Conservation (phyloP, 2,113 vertebrate species). For the Cyanistes caeruleus region DNA sequence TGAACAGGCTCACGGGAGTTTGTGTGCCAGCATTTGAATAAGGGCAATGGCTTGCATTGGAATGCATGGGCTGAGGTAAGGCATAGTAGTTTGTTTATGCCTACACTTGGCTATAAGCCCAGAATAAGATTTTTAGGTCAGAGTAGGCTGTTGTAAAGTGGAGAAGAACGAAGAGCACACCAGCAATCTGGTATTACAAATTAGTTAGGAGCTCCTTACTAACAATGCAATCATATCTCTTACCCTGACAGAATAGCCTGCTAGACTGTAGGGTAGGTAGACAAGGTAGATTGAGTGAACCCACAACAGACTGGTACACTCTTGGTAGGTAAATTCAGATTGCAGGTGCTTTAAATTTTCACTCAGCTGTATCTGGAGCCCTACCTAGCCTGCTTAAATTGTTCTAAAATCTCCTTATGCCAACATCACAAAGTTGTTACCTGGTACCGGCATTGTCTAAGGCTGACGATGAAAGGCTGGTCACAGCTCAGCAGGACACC, state of each 20-base stretch:
- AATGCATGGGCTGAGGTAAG: constrained; percentile 22
- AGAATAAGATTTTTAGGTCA: constrained; percentile 21
- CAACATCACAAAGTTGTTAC: background rate
- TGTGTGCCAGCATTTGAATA: constrained; percentile 19
- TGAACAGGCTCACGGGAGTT: background rate
- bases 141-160: background rate
- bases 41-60: constrained; percentile 1
- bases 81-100: constrained; percentile 18
- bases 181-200: background rate
- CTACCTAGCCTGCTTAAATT: background rate
- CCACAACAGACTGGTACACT: background rate
- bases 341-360: background rate
- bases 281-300: background rate
- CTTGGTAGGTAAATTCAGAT: background rate
- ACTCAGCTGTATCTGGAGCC: background rate
- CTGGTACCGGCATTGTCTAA: background rate
- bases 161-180: background rate
- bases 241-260: background rate
- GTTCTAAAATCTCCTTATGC: background rate
- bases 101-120: constrained; percentile 19
- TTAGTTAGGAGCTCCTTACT: background rate
- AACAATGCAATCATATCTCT: background rate
- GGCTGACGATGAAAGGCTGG: background rate
- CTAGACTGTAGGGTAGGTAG: background rate
- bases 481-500: background rate